Conservation (phyloP, 2,888 invertebrate genomes). For the Volucella bombylans region DNA sequence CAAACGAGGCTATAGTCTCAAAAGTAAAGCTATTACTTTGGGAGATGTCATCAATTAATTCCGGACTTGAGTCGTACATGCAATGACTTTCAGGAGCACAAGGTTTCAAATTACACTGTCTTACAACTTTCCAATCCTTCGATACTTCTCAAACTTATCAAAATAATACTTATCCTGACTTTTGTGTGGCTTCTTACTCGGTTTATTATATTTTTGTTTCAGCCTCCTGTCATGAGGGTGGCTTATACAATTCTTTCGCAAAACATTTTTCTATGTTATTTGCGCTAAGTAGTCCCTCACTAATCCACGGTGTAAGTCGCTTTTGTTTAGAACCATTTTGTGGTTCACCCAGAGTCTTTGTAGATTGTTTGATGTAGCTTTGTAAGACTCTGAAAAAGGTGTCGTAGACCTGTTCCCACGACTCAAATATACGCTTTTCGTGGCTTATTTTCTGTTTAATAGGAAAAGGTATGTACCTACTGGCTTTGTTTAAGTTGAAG, state of each 20-base stretch:
- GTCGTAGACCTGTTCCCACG: not conserved
- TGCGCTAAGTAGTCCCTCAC: not conserved
- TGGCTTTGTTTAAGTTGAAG: not conserved
- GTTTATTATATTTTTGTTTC: not conserved
- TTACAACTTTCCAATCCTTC: not conserved
- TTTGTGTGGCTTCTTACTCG: not conserved
- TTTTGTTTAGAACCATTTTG: not conserved
- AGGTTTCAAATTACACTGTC: not conserved
- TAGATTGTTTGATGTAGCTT: not conserved
- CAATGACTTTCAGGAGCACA: too few species aligned
- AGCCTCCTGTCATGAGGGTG: not conserved
- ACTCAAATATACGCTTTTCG: not conserved
- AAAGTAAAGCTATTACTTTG: too few species aligned
- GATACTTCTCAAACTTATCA: not conserved
- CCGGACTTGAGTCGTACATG: too few species aligned
- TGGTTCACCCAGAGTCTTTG: not conserved
- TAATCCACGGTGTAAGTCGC: not conserved
- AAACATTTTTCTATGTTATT: not conserved
- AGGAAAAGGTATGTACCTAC: not conserved
- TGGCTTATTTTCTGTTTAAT: not conserved
- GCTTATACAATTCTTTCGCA: not conserved
- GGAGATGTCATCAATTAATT: too few species aligned
- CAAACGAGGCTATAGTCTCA: too few species aligned
- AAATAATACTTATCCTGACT: not conserved
- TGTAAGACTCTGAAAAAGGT: not conserved